Conservation (phyloP, 2,113 vertebrate species). For the Camelus bactrianus region DNA sequence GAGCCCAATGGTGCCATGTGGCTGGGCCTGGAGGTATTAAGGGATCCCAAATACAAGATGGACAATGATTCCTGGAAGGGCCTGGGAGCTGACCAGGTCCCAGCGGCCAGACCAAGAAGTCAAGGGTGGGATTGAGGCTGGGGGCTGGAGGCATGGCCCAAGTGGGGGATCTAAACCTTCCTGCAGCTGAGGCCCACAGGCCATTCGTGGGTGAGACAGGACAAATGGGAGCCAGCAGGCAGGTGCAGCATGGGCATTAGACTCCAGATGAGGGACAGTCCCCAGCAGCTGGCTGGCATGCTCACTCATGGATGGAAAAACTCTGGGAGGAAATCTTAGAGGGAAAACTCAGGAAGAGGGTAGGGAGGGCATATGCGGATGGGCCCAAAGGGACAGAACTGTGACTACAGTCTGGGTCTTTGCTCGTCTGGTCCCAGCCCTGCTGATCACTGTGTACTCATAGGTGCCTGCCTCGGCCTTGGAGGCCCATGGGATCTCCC, state of each 20-base stretch:
- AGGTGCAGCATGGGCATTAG: accelerated
- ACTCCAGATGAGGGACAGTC: neutral
- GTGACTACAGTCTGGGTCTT: slow-evolving; percentile 88
- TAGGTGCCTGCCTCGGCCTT: slow-evolving; percentile 91
- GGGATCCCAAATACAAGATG: accelerated
- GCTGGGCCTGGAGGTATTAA: too few species aligned
- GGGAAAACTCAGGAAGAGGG: neutral
- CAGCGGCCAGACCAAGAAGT: neutral
- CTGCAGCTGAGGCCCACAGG: neutral
- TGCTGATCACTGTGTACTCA: slow-evolving; percentile 91
- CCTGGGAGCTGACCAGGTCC: too few species aligned
- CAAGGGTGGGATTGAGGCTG: neutral
- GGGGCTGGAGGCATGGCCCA: accelerated
- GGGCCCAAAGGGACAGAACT: slow-evolving; percentile 85
- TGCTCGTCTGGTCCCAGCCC: slow-evolving; percentile 88
- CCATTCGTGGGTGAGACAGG: neutral
- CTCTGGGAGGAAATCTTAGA: neutral
- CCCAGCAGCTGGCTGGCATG: neutral
- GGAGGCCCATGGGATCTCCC: slow-evolving; percentile 91
- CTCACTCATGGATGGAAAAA: accelerated
- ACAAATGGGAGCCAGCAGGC: neutral
- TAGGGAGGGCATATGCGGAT: accelerated
- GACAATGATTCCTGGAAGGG: accelerated
- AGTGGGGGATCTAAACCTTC: neutral
- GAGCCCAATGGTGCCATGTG: neutral